Percentiles rank a stretch among this genome's conserved stretches.
These are phyloP conservation scores for Polypedilum pembai DNA, from an alignment of 1,140 invertebrate species.

Conservation along the genomic window DNA sequence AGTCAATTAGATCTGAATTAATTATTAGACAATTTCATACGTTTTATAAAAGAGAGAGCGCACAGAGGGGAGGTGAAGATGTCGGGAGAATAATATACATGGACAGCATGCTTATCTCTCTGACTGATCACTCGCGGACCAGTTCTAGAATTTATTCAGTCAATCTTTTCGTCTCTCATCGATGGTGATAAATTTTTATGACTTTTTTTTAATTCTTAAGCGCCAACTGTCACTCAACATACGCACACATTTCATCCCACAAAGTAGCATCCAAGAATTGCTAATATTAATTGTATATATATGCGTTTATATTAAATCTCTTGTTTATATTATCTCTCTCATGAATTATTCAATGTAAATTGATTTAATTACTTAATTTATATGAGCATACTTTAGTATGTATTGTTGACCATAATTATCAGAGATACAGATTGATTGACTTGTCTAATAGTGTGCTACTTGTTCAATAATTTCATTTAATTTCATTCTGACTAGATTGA, in stretches of 20 bases:
- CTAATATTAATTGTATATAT: neutral
- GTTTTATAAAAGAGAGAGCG: too few relatives aligned
- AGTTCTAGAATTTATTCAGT: neutral
- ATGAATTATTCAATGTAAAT: constrained; percentile 19
- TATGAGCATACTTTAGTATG: neutral
- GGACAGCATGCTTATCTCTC: neutral
- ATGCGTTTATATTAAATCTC: neutral
- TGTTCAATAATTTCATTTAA: too few relatives aligned
- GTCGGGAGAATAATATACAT: too few relatives aligned
- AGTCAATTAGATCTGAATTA: constrained; percentile 28
- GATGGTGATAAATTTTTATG: constrained; percentile 27
- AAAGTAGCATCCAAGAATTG: neutral
- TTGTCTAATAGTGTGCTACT: neutral
- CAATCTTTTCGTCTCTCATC: neutral
- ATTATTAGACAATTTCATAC: constrained; percentile 28
- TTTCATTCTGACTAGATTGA: neutral
- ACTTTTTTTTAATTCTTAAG: neutral
- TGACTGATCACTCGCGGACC: neutral
- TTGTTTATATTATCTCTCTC: neutral
- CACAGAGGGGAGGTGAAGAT: neutral
- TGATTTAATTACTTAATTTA: constrained; percentile 19
- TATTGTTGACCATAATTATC: neutral
- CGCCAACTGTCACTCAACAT: neutral
- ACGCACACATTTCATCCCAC: too few relatives aligned
- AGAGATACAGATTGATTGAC: constrained; percentile 1